Percentiles rank a stretch among this genome's conserved stretches.
phyloP scores from a whole-genome alignment of 2,888 invertebrate genomes.

The Leptopilina drosophilae region DNA sequence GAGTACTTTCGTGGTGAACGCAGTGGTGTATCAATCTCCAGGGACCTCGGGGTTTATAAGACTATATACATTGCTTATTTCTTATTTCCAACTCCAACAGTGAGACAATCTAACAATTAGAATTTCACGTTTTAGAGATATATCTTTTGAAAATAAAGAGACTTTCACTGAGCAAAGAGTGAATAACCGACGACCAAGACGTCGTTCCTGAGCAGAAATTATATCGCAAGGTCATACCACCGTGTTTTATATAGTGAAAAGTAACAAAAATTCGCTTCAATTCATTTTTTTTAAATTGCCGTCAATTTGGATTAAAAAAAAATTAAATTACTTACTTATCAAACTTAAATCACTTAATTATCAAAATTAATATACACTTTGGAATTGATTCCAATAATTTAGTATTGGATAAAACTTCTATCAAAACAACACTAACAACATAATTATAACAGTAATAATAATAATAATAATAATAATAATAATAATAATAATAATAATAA shows the following conservation, averaged over 20 bases:
- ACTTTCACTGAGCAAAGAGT: conserved; percentile 26
- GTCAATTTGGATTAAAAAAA: no score
- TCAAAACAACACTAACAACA: no score
- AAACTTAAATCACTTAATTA: no score
- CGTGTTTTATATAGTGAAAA: not conserved
- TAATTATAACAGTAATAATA: no score
- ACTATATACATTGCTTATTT: not conserved
- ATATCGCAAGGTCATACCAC: not conserved
- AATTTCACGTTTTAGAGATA: not conserved
- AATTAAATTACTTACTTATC: no score
- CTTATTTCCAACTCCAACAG: no score
- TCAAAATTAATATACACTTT: no score
- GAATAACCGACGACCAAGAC: not conserved
- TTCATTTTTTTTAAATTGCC: no score
- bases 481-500: no score
- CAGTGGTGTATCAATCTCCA: conserved; percentile 16
- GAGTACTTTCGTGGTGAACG: conserved; percentile 46
- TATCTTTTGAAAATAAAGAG: not conserved
- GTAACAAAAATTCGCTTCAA: not conserved
- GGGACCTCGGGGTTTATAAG: conserved; percentile 19
- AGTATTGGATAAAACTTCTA: no score
- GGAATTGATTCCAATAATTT: no score
- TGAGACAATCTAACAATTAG: not conserved
- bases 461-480: no score
- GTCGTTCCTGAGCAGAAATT: conserved; percentile 4